phyloP scores from a whole-genome alignment of 2,888 invertebrate genomes.

The Harpalus rufipes region DNA sequence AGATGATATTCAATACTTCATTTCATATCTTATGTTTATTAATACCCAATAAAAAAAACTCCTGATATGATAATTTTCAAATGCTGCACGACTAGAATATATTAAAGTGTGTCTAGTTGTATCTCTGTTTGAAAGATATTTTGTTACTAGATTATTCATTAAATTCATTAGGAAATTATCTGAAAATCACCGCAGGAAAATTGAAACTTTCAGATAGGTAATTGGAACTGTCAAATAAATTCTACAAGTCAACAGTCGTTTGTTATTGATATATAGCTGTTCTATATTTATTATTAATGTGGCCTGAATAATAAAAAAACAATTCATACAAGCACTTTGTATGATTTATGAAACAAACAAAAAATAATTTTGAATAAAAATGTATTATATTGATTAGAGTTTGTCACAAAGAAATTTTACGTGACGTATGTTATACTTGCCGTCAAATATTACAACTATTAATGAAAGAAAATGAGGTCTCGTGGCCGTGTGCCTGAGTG shows the following conservation, averaged over 20 bases:
- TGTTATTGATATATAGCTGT: not conserved
- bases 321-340: not conserved
- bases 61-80: conserved; percentile 62
- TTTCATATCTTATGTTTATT: conserved; percentile 62
- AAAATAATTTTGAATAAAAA: not conserved
- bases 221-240: conserved; percentile 28
- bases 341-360: not conserved
- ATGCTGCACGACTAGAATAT: conserved; percentile 39
- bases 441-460: too few relatives aligned
- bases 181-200: conserved; percentile 28
- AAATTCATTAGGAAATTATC: conserved; percentile 50
- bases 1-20: conserved; percentile 54
- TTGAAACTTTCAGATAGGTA: conserved; percentile 1
- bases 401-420: too few relatives aligned
- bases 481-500: too few relatives aligned
- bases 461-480: too few relatives aligned
- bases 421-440: too few relatives aligned
- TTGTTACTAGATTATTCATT: conserved; percentile 52
- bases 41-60: conserved; percentile 52
- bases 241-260: conserved; percentile 5
- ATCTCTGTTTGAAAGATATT: conserved; percentile 20
- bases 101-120: conserved; percentile 32
- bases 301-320: not conserved
- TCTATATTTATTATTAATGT: conserved; percentile 4
- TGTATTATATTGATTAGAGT: too few relatives aligned